These are phyloP conservation scores for Tachypleus tridentatus DNA, from an alignment of 1,140 invertebrate species.

Conservation along the genomic window DNA sequence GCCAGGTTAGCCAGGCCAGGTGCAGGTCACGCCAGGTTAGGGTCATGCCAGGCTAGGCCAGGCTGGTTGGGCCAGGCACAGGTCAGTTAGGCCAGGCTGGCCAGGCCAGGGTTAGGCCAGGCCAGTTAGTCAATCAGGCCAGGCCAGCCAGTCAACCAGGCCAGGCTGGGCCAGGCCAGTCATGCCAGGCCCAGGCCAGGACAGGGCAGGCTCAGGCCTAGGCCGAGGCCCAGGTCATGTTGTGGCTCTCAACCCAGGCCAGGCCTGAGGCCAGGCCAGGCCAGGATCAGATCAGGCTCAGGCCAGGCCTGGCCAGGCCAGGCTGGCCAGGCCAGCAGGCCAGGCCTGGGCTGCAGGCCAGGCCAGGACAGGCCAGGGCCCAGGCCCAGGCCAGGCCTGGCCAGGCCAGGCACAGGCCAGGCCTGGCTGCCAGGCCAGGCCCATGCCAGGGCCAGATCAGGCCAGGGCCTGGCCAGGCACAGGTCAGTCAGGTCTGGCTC, in stretches of 20 bases:
- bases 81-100: constrained; percentile 14
- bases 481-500: too few species aligned
- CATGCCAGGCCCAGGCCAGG: constrained; percentile 15
- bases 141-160: too few species aligned
- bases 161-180: constrained; percentile 19
- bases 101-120: too few species aligned
- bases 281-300: constrained; percentile 25
- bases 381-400: constrained; percentile 20
- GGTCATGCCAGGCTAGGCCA: constrained; percentile 17
- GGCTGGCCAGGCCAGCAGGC: constrained; percentile 21
- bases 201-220: constrained; percentile 22
- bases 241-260: constrained; percentile 23
- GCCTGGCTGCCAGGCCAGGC: too few species aligned
- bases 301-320: constrained; percentile 22
- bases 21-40: too few species aligned
- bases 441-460: too few species aligned
- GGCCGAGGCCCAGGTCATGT: constrained; percentile 19
- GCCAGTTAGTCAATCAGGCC: constrained; percentile 16
- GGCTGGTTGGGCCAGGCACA: constrained; percentile 18
- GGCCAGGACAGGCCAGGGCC: too few species aligned
- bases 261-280: constrained; percentile 27
- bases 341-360: constrained; percentile 24
- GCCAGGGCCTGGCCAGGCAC: too few species aligned
- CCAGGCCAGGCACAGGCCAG: constrained; percentile 21
- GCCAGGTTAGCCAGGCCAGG: too few species aligned